Conservation (phyloP, 1,140 invertebrate species). For the Ceratina japonica region DNA sequence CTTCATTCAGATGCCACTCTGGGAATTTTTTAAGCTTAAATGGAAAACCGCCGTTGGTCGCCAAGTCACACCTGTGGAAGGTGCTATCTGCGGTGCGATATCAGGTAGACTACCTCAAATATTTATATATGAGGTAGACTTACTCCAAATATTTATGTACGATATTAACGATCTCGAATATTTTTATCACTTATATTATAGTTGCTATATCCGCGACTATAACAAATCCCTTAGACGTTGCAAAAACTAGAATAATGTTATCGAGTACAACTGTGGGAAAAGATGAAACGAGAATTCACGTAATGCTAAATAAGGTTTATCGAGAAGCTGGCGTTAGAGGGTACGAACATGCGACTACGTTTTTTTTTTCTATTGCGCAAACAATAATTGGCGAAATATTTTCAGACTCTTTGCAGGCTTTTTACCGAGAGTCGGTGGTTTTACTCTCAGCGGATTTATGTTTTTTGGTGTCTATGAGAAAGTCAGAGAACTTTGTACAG, state of each 20-base stretch:
- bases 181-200: constrained; percentile 63
- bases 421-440: constrained; percentile 89
- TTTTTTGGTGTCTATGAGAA: constrained; percentile 97
- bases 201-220: constrained; percentile 89
- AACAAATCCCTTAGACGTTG: constrained; percentile 97
- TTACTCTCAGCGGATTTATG: constrained; percentile 94
- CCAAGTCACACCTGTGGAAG: constrained; percentile 83
- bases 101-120: constrained; percentile 81
- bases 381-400: constrained; percentile 51
- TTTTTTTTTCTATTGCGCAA: neutral
- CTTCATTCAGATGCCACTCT: constrained; percentile 96
- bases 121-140: constrained; percentile 77
- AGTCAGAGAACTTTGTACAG: constrained; percentile 68
- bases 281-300: constrained; percentile 64
- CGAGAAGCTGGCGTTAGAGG: constrained; percentile 84
- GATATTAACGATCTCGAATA: neutral
- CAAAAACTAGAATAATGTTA: constrained; percentile 98
- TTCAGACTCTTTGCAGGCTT: constrained; percentile 93
- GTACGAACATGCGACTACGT: constrained; percentile 71
- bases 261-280: constrained; percentile 67
- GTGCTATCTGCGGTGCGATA: constrained; percentile 90
- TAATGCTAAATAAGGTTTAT: constrained; percentile 82
- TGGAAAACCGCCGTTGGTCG: constrained; percentile 79
- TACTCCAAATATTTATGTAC: neutral
- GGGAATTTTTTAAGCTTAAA: constrained; percentile 92